phyloP scores from a whole-genome alignment of 2,797 vertebrate species.

The Ficedula albicollis region DNA sequence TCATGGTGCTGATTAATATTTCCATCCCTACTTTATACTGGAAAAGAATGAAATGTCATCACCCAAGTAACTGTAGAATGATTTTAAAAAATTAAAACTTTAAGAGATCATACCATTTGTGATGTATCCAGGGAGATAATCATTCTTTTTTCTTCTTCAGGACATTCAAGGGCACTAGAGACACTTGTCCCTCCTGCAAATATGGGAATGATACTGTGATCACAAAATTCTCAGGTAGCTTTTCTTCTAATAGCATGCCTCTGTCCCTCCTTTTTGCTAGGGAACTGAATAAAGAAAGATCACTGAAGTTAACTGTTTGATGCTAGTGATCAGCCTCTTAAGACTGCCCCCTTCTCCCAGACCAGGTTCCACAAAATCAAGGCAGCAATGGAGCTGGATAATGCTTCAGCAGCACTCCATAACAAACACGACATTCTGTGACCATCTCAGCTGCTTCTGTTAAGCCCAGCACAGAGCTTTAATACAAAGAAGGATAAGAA shows the following conservation, averaged over 20 bases:
- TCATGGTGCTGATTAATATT: not conserved
- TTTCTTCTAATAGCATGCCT: not conserved
- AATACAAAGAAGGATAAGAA: not conserved
- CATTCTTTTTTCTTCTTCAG: constrained; percentile 90
- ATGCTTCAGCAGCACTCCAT: not conserved
- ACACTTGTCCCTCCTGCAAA: constrained; percentile 94
- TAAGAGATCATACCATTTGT: constrained; percentile 88
- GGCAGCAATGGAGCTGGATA: not conserved
- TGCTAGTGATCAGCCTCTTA: not conserved
- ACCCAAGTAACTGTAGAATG: not conserved
- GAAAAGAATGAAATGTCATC: not conserved
- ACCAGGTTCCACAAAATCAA: not conserved
- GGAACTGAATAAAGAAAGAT: not conserved
- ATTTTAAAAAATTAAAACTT: not conserved
- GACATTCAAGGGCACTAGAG: constrained; percentile 93
- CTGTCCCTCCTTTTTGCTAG: not conserved
- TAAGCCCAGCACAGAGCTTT: not conserved
- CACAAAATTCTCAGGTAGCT: not conserved
- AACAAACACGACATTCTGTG: not conserved
- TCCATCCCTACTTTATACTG: not conserved
- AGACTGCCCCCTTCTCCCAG: not conserved
- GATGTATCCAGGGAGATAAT: constrained; percentile 96
- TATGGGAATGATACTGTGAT: not conserved
- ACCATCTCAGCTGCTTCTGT: not conserved
- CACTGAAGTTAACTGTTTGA: not conserved